Base-by-base conservation (phyloP, 1,140 invertebrate species). In the Zaprionus africanus region DNA sequence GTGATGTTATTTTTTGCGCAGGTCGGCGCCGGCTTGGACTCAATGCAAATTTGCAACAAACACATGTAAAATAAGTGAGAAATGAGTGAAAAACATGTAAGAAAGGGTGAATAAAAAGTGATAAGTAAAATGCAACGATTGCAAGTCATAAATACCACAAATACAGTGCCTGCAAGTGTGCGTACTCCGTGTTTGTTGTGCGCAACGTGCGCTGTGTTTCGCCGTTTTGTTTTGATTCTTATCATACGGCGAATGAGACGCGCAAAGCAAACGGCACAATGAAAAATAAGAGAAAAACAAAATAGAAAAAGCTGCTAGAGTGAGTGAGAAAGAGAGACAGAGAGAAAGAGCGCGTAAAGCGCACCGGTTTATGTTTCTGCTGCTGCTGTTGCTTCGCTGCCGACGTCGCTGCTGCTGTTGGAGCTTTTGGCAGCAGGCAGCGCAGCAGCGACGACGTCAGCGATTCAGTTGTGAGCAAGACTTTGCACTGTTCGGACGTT, bases 211-310 rank as follows among this genome's bases (percentile, higher is more conserved):
- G 79, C 62, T 17, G 79, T 31, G 49, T 81, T 90, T 90, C 68
- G 79, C 72, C 66, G 69, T 90, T 88, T 88, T 88, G 85, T 88
- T 88, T 88, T 88, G 85, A 88, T 88, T 88, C 85, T 90, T 88
- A 88, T 88, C 85, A 79, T 49, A 38, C 74, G 19, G 56, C 65
- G 76, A 74, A 79, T 65, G 84, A 87, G 83, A 80, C 73, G 17
- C n/a, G 31, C 60, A 69, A 90, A 84, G 76, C 78, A 58, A 28
- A 57, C 54, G 59, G 5, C 68, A 68, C 68, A 73, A 90, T 79
- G 69, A 90, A 88, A 74, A 77, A 64, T 65, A 71, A 67, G 79
- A 78, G 85, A 77, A 88, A 90, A 88, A 88, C 85, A 90, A 88
- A 88, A 71, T 90, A 51, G 76, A 54, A 90, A 90, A 90, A 61